Percentiles rank a stretch among this genome's conserved stretches.
Evolutionary conservation across 2,113 vertebrate species (phyloP).

Genomic region (Neopipo cinnamomea): DNA sequence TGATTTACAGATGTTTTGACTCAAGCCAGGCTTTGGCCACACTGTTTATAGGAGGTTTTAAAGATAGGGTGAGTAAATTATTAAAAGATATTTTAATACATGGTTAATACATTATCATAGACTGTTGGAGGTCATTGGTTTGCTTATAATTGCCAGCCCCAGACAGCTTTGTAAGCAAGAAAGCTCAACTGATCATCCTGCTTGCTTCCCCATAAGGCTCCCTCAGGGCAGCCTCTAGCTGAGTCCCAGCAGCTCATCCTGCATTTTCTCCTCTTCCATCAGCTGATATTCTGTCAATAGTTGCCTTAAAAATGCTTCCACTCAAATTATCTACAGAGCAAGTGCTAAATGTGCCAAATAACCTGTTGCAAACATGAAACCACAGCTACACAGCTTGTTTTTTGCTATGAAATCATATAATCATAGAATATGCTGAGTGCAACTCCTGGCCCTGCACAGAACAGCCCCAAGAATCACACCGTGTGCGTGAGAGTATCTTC

Average conservation of each 20-base stretch:
- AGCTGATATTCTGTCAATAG: neutral
- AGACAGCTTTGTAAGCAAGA: neutral
- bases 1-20: neutral
- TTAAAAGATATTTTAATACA: constrained; percentile 18
- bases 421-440: neutral
- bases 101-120: constrained; percentile 15
- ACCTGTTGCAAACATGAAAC: neutral
- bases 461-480: neutral
- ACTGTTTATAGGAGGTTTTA: neutral
- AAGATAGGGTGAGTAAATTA: neutral
- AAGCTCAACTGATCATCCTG: neutral
- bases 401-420: neutral
- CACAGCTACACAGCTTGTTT: neutral
- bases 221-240: neutral
- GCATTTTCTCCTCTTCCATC: neutral
- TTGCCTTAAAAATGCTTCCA: neutral
- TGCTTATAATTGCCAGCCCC: constrained; percentile 1
- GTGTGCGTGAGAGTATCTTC: neutral
- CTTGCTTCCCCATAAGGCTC: neutral
- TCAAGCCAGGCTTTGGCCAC: neutral
- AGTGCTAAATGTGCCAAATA: neutral
- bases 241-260: neutral
- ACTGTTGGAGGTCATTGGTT: neutral
- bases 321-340: neutral
- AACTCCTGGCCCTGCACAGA: neutral